These are phyloP conservation scores for Hylia prasina DNA, from an alignment of 2,113 vertebrate species.

Conservation along the genomic window DNA sequence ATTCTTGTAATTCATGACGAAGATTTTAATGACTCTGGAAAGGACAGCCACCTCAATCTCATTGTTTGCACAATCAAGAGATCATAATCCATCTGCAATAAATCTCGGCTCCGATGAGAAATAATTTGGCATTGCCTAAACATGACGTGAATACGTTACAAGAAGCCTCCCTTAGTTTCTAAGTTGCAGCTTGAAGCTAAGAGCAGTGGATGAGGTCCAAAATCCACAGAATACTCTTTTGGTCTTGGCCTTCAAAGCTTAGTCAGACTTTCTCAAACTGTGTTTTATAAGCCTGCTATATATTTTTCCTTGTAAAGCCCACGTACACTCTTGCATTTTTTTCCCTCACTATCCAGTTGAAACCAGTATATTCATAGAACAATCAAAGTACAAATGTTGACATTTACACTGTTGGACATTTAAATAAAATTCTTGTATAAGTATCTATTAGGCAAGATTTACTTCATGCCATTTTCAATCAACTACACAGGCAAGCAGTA, in stretches of 20 bases:
- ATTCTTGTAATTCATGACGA: background rate
- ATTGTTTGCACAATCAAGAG: background rate
- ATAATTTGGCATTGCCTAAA: slow-evolving; percentile 4
- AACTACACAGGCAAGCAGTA: slow-evolving; percentile 57
- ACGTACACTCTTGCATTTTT: background rate
- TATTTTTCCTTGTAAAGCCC: slow-evolving; percentile 25
- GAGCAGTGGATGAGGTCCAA: slow-evolving; percentile 25
- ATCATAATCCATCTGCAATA: slow-evolving; percentile 3
- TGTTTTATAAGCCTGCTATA: background rate
- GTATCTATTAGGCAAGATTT: slow-evolving; percentile 74
- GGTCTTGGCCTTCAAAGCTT: slow-evolving; percentile 21
- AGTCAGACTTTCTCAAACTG: slow-evolving; percentile 33
- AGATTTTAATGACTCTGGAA: background rate
- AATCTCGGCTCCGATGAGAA: background rate
- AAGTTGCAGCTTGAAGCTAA: background rate
- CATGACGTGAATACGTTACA: background rate
- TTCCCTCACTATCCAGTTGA: slow-evolving; percentile 11
- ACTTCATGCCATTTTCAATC: slow-evolving; percentile 71
- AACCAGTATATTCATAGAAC: slow-evolving; percentile 37
- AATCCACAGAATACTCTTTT: slow-evolving; percentile 24
- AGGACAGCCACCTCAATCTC: background rate
- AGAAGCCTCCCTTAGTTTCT: background rate
- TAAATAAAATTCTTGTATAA: slow-evolving; percentile 70
- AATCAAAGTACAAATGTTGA: slow-evolving; percentile 66
- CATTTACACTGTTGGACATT: slow-evolving; percentile 50